phyloP scores from a whole-genome alignment of 2,888 invertebrate genomes.

The Sturmia bella region DNA sequence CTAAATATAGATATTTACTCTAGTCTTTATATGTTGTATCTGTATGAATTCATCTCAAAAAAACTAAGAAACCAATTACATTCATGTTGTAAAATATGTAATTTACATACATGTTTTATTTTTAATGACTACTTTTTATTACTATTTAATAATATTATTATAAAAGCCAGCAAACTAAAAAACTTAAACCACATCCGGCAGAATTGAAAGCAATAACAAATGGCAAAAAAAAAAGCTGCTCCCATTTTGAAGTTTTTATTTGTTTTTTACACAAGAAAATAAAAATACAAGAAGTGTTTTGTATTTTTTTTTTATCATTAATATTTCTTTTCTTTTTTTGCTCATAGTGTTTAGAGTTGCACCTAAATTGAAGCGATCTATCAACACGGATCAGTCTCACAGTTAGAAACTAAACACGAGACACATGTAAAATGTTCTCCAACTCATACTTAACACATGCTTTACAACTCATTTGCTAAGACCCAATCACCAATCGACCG shows the following conservation, averaged over 20 bases:
- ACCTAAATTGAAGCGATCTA: conserved; percentile 47
- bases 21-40: too few species aligned
- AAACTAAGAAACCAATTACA: neutral
- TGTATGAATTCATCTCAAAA: too few species aligned
- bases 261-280: conserved; percentile 19
- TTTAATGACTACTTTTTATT: conserved; percentile 49
- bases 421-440: conserved; percentile 58
- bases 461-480: conserved; percentile 40
- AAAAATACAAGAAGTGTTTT: conserved; percentile 53
- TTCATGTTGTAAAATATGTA: conserved; percentile 13
- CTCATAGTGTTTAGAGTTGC: conserved; percentile 30
- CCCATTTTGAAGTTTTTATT: conserved; percentile 41
- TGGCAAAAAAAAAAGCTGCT: conserved; percentile 58
- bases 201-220: conserved; percentile 44
- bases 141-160: conserved; percentile 51
- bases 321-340: conserved; percentile 27
- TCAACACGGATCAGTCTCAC: conserved; percentile 38
- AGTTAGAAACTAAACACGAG: conserved; percentile 43
- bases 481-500: neutral
- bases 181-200: conserved; percentile 67
- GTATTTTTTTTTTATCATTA: conserved; percentile 22
- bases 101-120: conserved; percentile 24
- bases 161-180: conserved; percentile 24
- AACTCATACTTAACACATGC: conserved; percentile 39
- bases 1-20: neutral